Conservation (phyloP, 2,113 vertebrate species). For the Ovis canadensis region DNA sequence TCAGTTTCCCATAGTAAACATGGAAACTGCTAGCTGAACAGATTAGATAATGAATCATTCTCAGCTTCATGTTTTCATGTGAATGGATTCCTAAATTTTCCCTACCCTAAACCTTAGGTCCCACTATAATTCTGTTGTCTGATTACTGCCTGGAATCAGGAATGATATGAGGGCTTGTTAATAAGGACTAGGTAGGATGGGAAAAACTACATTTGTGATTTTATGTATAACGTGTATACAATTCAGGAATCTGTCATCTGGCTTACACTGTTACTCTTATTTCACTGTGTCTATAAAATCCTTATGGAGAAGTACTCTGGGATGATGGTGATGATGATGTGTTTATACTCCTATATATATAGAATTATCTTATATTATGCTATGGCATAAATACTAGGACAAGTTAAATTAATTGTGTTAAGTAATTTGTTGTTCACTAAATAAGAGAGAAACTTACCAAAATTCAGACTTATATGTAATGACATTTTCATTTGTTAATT, state of each 20-base stretch:
- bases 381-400: background rate
- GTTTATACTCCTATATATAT: background rate
- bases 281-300: background rate
- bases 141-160: background rate
- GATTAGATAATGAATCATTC: background rate
- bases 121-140: background rate
- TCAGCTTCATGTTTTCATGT: background rate
- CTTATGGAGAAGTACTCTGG: background rate
- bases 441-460: background rate
- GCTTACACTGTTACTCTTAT: background rate
- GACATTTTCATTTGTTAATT: background rate
- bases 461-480: background rate
- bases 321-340: background rate
- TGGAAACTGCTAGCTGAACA: background rate
- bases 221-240: background rate
- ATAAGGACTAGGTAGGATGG: background rate
- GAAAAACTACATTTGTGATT: background rate
- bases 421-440: background rate
- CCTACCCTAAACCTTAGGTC: background rate
- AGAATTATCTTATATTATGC: background rate
- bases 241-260: background rate
- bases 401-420: background rate
- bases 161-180: background rate
- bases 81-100: background rate
- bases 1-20: background rate